Conservation (phyloP, 2,888 invertebrate species). For the Matsumyia berberina region DNA sequence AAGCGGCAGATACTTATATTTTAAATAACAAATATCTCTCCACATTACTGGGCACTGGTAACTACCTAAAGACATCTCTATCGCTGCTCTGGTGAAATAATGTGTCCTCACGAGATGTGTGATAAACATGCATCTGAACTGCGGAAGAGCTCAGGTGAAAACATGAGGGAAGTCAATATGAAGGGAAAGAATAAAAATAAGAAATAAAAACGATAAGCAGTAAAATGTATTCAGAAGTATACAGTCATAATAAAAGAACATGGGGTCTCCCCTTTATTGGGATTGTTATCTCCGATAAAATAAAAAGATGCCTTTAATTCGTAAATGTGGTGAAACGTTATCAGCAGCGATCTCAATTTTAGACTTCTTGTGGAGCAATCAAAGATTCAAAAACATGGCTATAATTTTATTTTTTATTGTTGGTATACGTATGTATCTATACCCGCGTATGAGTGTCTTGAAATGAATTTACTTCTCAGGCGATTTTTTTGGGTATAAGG, state of each 20-base stretch:
- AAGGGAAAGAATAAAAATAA: conserved; percentile 17
- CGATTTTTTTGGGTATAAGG: not conserved
- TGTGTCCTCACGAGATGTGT: conserved; percentile 69
- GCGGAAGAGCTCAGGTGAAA: conserved; percentile 71
- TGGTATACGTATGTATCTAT: conserved; percentile 2
- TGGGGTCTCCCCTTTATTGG: conserved; percentile 69
- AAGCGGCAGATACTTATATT: conserved; percentile 1
- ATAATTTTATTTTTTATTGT: conserved; percentile 79
- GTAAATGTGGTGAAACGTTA: conserved; percentile 77
- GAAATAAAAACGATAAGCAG: conserved; percentile 68
- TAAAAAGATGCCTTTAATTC: conserved; percentile 74
- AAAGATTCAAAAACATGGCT: conserved; percentile 78
- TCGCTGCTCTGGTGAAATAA: conserved; percentile 61
- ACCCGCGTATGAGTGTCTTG: conserved; percentile 5
- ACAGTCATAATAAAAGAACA: conserved; percentile 73
- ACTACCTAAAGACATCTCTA: conserved; percentile 69
- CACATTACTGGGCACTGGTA: conserved; percentile 54
- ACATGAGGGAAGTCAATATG: conserved; percentile 58
- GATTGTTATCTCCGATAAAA: conserved; percentile 75
- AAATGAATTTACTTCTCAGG: conserved; percentile 33
- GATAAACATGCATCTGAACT: conserved; percentile 73
- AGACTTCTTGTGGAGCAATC: conserved; percentile 78
- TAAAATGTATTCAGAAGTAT: conserved; percentile 74
- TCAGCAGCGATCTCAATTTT: conserved; percentile 76
- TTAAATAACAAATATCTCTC: conserved; percentile 60